Base-by-base conservation (phyloP, 2,797 vertebrate genomes). In the Etheostoma nigrum region DNA sequence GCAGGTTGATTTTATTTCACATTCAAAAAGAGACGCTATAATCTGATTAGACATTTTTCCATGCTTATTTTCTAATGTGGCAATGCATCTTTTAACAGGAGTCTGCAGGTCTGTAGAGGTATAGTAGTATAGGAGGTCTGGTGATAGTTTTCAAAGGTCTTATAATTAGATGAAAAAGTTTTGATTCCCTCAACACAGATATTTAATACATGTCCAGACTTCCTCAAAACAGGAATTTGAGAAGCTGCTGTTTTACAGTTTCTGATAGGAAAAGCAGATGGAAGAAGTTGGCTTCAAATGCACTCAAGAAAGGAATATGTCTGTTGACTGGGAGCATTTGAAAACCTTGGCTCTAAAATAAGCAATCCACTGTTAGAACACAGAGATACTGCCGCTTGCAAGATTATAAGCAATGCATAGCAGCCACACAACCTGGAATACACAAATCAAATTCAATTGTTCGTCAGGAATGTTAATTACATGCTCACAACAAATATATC, bases 181-280 rank as follows among this genome's bases (percentile, higher is more conserved):
- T 52, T 48, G 52, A 67, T 65, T 58, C 13, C 19, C 14, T 61
- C 33, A 12, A 52, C n/a, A 4, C 19, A 64, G 52, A 55, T 52
- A 47, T 53, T 21, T 25, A 36, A 49, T 48, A 36, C 54, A 64
- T n/a, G 42, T 67, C 40, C 3, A 63, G 25, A 70, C 66, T 66
- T 68, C 47, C 67, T 5, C 21, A 5, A 51, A 49, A 65, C 1
- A 40, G 27, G 74, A 52, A 65, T 57, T 74, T 61, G 6, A 33
- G 23, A 51, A 79, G 60, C 30, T 14, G 44, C 74, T 33, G 44
- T 80, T 64, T 73, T 51, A 63, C 47, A 42, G 49, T 55, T 53
- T 63, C 64, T 77, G 84, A 89, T 78, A 74, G 72, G 83, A 80
- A 81, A 57, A 77, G 48, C 83, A 85, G 82, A 89, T 82, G 86